phyloP scores from a whole-genome alignment of 2,888 invertebrate genomes.

The Scaptomyza polygonia region DNA sequence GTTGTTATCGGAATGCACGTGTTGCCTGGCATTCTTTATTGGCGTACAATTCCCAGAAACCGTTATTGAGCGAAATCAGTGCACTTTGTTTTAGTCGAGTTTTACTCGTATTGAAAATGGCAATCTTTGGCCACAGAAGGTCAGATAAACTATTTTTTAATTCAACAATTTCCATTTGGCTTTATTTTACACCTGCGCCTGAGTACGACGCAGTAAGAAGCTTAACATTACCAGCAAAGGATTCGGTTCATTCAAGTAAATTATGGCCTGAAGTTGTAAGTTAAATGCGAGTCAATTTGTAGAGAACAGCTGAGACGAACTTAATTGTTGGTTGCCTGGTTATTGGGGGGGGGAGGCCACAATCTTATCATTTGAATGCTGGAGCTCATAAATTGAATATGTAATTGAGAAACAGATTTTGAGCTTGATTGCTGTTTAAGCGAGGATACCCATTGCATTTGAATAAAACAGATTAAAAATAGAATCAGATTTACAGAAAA shows the following conservation, averaged over 20 bases:
- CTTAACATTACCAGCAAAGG: slow-evolving; percentile 31
- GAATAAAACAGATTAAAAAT: too few relatives aligned
- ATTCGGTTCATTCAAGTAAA: slow-evolving; percentile 38
- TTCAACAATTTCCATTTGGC: slow-evolving; percentile 42
- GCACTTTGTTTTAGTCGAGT: slow-evolving; percentile 18
- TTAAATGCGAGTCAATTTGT: neutral
- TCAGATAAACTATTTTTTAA: slow-evolving; percentile 43
- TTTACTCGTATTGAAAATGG: slow-evolving; percentile 47
- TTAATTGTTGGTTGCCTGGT: slow-evolving; percentile 22
- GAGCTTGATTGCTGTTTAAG: neutral
- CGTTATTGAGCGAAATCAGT: slow-evolving; percentile 58
- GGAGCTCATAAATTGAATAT: slow-evolving; percentile 40
- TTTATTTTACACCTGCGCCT: neutral
- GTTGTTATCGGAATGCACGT: slow-evolving; percentile 48
- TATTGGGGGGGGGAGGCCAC: too few relatives aligned
- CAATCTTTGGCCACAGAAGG: slow-evolving; percentile 46
- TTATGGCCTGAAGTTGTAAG: slow-evolving; percentile 12
- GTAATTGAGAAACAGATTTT: slow-evolving; percentile 7
- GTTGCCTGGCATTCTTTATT: slow-evolving; percentile 56
- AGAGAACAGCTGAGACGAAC: neutral
- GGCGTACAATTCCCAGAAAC: slow-evolving; percentile 61
- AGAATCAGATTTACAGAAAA: too few relatives aligned
- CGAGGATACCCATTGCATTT: too few relatives aligned
- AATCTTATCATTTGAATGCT: slow-evolving; percentile 32
- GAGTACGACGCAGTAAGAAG: slow-evolving; percentile 3